phyloP scores from a whole-genome alignment of 1,140 invertebrate species.

The Saccostrea glomerata region DNA sequence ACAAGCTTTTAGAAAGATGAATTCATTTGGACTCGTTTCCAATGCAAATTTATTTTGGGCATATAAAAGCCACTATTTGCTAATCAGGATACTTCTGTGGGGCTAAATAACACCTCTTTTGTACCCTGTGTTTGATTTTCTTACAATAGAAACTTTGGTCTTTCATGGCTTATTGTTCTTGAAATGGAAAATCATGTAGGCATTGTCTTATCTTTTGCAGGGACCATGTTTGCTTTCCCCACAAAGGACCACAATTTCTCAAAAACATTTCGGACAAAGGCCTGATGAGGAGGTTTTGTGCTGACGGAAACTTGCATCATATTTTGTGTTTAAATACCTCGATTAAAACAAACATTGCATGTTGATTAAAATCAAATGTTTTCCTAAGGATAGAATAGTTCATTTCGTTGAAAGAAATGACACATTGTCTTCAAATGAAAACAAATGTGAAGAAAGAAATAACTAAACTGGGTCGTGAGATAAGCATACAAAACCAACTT shows the following conservation, averaged over 20 bases:
- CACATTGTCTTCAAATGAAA: conserved; percentile 38
- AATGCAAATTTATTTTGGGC: conserved; percentile 55
- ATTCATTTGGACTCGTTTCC: conserved; percentile 50
- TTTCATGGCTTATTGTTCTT: conserved; percentile 39
- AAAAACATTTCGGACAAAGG: conserved; percentile 27
- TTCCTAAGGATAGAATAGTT: conserved; percentile 29
- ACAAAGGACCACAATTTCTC: conserved; percentile 38
- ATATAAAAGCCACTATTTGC: conserved; percentile 54
- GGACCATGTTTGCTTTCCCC: conserved; percentile 40
- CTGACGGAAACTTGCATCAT: conserved; percentile 52
- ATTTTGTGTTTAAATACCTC: conserved; percentile 46
- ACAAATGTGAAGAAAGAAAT: conserved; percentile 21
- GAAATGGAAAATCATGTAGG: conserved; percentile 33
- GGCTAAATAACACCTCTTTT: conserved; percentile 51
- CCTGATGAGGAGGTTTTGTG: not conserved
- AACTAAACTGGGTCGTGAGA: conserved; percentile 29
- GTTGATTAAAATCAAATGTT: conserved; percentile 57
- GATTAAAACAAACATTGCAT: conserved; percentile 45
- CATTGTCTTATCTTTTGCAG: conserved; percentile 26
- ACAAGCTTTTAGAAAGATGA: conserved; percentile 50
- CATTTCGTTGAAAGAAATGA: conserved; percentile 39
- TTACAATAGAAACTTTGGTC: conserved; percentile 40
- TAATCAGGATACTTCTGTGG: conserved; percentile 55
- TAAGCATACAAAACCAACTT: conserved; percentile 28
- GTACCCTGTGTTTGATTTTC: conserved; percentile 45